A percentile compares a stretch with the other conserved stretches of the same genome.
Conservation (phyloP, 2,797 vertebrate species). For the Rhincodon typus region DNA sequence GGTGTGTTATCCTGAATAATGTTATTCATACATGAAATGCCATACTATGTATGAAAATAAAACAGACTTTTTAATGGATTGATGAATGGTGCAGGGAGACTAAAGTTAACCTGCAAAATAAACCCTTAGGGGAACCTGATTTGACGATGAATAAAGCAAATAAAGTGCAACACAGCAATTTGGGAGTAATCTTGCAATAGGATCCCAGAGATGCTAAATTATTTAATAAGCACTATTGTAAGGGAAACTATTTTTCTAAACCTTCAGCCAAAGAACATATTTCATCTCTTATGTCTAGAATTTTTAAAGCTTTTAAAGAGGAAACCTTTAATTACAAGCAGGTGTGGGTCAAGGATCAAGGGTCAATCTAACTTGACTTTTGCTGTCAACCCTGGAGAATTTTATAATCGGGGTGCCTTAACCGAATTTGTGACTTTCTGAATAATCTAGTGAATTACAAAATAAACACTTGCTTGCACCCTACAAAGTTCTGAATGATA, state of each 20-base stretch:
- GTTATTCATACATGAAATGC: not conserved
- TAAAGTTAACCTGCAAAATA: not conserved
- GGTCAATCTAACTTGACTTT: slow-evolving; percentile 7
- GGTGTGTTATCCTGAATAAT: not conserved
- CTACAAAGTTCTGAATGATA: not conserved
- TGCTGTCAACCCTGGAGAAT: not conserved
- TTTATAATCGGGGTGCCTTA: not conserved
- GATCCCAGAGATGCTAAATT: not conserved
- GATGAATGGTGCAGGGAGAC: not conserved
- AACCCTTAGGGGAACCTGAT: not conserved
- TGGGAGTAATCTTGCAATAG: not conserved
- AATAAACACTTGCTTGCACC: not conserved
- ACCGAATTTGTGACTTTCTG: not conserved
- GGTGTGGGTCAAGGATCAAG: not conserved
- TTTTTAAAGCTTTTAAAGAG: not conserved
- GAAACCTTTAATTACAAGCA: slow-evolving; percentile 12
- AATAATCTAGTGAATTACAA: not conserved
- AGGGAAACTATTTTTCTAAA: not conserved
- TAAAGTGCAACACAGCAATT: not conserved
- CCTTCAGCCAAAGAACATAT: not conserved
- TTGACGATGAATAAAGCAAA: not conserved
- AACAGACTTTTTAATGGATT: not conserved
- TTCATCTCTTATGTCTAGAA: not conserved
- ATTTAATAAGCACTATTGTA: slow-evolving; percentile 4
- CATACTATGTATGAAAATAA: not conserved